Percentiles rank a stretch among this genome's conserved stretches.
Conservation (phyloP, 2,113 vertebrate genomes). For the Menura novaehollandiae region DNA sequence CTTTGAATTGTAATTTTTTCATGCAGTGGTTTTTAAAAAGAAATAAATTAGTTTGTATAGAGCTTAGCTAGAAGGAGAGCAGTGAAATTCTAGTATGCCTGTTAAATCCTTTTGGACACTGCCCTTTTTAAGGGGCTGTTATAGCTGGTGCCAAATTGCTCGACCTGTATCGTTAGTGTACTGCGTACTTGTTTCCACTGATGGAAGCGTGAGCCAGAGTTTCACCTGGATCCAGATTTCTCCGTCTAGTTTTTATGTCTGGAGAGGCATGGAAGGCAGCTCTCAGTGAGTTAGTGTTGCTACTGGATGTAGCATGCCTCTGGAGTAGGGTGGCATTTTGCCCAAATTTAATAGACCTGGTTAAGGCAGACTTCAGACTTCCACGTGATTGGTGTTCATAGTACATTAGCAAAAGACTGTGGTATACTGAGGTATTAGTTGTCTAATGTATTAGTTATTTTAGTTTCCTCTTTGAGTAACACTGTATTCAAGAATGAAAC, state of each 20-base stretch:
- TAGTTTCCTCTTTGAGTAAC: neutral
- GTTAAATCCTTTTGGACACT: neutral
- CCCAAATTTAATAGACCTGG: neutral
- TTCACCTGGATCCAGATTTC: neutral
- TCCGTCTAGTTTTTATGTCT: neutral
- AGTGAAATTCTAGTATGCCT: neutral
- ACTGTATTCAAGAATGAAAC: neutral
- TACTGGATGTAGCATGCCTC: neutral
- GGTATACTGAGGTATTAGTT: neutral
- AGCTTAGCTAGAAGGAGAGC: neutral
- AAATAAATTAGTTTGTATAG: neutral
- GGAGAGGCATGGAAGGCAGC: neutral
- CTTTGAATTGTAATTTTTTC: neutral
- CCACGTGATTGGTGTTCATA: neutral
- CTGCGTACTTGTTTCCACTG: neutral
- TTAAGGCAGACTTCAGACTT: neutral
- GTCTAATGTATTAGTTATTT: neutral
- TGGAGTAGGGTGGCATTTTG: neutral
- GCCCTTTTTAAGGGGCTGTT: neutral
- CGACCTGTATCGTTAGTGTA: accelerated
- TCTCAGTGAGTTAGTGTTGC: neutral
- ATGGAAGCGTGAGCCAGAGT: neutral
- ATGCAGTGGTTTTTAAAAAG: neutral
- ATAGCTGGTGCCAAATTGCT: neutral
- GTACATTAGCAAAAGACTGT: neutral